Percentiles rank a stretch among this genome's conserved stretches.
phyloP scores from a whole-genome alignment of 2,888 invertebrate species.

The Lacanobia wlatinum region DNA sequence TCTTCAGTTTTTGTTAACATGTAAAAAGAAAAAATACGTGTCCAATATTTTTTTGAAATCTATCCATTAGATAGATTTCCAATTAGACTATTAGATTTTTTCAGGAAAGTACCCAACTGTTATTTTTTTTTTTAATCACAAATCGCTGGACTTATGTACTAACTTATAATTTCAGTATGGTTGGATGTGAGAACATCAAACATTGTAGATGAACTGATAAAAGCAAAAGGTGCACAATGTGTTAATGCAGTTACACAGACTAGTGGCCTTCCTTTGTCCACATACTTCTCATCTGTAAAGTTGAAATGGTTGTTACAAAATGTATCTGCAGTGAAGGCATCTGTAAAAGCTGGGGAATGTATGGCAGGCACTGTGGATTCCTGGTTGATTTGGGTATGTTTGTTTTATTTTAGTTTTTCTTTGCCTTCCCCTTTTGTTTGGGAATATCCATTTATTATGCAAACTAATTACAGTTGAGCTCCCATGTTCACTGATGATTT shows the following conservation, averaged over 20 bases:
- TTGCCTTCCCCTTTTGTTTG: not conserved
- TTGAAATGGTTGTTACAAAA: slow-evolving; percentile 98
- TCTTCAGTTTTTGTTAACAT: too few species aligned
- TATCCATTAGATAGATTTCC: too few species aligned
- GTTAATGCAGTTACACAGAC: slow-evolving; percentile 83
- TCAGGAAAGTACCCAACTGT: too few species aligned
- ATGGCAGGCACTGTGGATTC: slow-evolving; percentile 97
- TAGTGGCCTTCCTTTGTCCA: slow-evolving; percentile 98
- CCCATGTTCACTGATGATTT: too few species aligned
- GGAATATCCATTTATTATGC: too few species aligned
- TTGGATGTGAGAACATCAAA: slow-evolving; percentile 96
- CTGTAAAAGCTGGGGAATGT: slow-evolving; percentile 93
- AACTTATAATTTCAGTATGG: slow-evolving; percentile 93
- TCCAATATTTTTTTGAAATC: too few species aligned
- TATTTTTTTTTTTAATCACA: too few species aligned
- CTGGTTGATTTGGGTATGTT: slow-evolving; percentile 97
- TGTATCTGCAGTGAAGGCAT: slow-evolving; percentile 93
- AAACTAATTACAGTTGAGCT: too few species aligned
- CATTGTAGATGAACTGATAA: slow-evolving; percentile 94
- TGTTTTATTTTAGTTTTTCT: not conserved
- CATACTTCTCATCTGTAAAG: slow-evolving; percentile 99
- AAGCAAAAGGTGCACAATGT: slow-evolving; percentile 82
- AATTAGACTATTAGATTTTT: too few species aligned
- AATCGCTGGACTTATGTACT: not conserved
- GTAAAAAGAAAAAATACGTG: too few species aligned